Evolutionary conservation across 2,888 invertebrate genomes (phyloP), one percentile per base, ranked within the genome.

Genomic region (Sesamia inferens): DNA sequence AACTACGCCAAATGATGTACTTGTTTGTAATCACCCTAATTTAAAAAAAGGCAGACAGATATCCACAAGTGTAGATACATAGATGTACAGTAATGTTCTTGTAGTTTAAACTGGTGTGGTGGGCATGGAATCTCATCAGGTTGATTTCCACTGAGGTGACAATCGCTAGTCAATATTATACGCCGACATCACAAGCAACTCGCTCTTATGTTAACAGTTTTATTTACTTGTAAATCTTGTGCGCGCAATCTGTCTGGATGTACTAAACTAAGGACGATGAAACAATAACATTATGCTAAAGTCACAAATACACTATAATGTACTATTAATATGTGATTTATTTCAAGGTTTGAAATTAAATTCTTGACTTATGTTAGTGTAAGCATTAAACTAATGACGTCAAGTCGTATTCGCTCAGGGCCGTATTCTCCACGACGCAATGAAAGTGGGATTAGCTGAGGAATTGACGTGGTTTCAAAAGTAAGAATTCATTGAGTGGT

Each of bases 81-180:
- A 63, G 19, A 22, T 59, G 22, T 51, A 51, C 19, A 7, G 19
- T 19, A 10, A 22, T 39, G 14, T 51, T 22, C 6, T 31, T 73
- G 55, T 44, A 74, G 82, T 91, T 87, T 88, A 85, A 89, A 86
- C 83, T 88, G 79, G 77, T 76, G 85, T 63, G 86, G 89, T 86
- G 83, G 93, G 90, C 76, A 78, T 78, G 90, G 92, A 94, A 92
- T 93, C 93, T 94, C 93, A 88, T 81, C 76, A 86, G 82, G 88
- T 85, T 85, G 91, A 88, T 92, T 90, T 92, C 93, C 93, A 87
- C 90, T 91, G 93, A 92, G 85, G 90, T 92, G 94, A 92, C 94
- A 90, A 90, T 89, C 91, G 93, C 95, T 95, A 95, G 95, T 95
- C 95, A 94, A 90, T 89, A 89, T 90, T 83, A 85, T 92, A 91